These are phyloP conservation scores for Chrysogorgia sp. DNA, from an alignment of 92 coral and sea anemone species.

Conservation along the genomic window DNA sequence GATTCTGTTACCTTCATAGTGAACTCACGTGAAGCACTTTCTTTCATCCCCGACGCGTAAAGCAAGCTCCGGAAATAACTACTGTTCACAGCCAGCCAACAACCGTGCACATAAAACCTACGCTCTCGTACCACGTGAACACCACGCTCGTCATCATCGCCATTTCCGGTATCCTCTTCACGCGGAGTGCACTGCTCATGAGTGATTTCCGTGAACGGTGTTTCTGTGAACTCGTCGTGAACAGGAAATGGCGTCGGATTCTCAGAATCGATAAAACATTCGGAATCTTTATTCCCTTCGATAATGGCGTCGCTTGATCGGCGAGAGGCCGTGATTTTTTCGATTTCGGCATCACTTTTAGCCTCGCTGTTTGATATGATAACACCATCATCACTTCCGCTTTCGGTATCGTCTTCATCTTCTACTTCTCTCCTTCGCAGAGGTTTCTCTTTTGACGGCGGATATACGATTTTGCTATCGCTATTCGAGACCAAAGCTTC, in stretches of 20 bases:
- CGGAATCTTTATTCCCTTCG: background rate
- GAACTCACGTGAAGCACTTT: constrained; percentile 2
- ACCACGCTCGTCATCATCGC: background rate
- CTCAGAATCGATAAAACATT: background rate
- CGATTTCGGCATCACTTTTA: background rate
- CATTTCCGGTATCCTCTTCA: background rate
- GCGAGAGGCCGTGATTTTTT: background rate
- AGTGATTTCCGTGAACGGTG: too few relatives aligned
- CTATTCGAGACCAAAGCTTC: too few relatives aligned
- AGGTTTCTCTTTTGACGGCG: too few relatives aligned
- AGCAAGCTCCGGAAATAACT: constrained; percentile 7
- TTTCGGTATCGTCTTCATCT: background rate
- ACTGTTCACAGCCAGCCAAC: constrained; percentile 21
- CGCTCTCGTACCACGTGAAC: constrained; percentile 24
- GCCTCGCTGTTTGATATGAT: background rate
- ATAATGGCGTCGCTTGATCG: background rate
- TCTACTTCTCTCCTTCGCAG: background rate
- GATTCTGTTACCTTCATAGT: constrained; percentile 1
- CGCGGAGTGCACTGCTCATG: background rate
- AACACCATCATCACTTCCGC: background rate
- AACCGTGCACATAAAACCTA: constrained; percentile 6
- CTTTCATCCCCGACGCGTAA: constrained; percentile 13
- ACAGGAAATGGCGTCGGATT: background rate
- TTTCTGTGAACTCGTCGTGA: too few relatives aligned
- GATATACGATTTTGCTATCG: too few relatives aligned